Conservation (phyloP, 2,113 vertebrate species). For the Malurus melanocephalus region DNA sequence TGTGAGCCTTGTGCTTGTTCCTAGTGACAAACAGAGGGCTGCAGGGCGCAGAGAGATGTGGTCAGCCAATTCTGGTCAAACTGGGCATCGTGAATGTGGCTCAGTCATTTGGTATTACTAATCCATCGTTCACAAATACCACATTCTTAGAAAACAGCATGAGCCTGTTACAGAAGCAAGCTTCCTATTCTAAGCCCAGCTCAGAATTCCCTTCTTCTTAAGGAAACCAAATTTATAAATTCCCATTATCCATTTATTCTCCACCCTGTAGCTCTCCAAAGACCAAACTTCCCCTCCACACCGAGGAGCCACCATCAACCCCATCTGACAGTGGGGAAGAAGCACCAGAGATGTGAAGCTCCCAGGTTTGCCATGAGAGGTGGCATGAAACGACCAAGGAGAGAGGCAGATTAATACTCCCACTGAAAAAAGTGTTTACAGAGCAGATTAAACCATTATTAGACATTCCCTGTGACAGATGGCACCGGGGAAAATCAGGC, state of each 20-base stretch:
- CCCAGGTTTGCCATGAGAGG: not conserved
- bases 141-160: not conserved
- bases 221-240: not conserved
- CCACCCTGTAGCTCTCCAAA: not conserved
- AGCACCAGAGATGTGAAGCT: not conserved
- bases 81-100: not conserved
- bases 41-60: not conserved
- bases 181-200: not conserved
- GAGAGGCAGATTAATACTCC: not conserved
- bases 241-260: not conserved
- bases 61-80: not conserved
- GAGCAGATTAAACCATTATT: conserved; percentile 29
- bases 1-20: not conserved
- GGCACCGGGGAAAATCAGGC: conserved; percentile 32
- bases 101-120: not conserved
- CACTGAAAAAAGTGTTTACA: not conserved
- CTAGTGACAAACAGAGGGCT: not conserved
- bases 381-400: not conserved
- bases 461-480: conserved; percentile 21
- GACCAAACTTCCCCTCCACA: fast-evolving
- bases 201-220: not conserved
- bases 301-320: not conserved
- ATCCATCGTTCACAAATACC: not conserved
- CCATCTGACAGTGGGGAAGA: not conserved
- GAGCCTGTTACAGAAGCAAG: not conserved